Percentiles rank a stretch among this genome's conserved stretches.
Conservation (phyloP, 1,140 invertebrate species). For the Octopus sinensis region DNA sequence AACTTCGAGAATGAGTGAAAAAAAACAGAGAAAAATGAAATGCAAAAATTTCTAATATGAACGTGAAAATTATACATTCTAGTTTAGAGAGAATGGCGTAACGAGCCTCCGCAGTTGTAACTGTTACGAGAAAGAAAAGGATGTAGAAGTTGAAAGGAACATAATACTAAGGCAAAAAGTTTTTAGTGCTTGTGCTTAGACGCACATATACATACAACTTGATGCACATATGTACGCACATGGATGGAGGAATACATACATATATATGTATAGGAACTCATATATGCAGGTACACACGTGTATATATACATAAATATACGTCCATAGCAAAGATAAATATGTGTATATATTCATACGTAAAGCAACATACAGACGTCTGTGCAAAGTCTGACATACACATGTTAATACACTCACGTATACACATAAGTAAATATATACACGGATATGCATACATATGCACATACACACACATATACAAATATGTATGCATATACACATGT, state of each 20-base stretch:
- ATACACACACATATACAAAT: background rate
- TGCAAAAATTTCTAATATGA: no score
- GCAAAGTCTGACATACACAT: background rate
- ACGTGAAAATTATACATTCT: no score
- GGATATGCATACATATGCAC: background rate
- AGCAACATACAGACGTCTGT: background rate
- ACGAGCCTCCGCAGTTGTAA: no score
- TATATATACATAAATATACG: background rate
- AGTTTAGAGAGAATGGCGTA: no score
- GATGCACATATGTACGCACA: background rate
- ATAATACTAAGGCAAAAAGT: no score
- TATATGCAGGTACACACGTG: background rate
- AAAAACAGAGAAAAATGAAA: no score
- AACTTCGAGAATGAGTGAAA: no score
- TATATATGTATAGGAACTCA: background rate
- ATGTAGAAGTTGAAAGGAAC: no score
- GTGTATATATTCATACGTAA: background rate
- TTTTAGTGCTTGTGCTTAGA: no score
- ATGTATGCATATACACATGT: background rate
- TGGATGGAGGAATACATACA: background rate
- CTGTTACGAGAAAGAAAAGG: no score
- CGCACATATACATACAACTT: background rate
- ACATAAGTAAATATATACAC: background rate
- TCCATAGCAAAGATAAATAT: background rate
- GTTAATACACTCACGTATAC: background rate